Evolutionary conservation across 2,888 invertebrate genomes (phyloP), one percentile per base, ranked within the genome.

Genomic region (Linnaemya vulpina): DNA sequence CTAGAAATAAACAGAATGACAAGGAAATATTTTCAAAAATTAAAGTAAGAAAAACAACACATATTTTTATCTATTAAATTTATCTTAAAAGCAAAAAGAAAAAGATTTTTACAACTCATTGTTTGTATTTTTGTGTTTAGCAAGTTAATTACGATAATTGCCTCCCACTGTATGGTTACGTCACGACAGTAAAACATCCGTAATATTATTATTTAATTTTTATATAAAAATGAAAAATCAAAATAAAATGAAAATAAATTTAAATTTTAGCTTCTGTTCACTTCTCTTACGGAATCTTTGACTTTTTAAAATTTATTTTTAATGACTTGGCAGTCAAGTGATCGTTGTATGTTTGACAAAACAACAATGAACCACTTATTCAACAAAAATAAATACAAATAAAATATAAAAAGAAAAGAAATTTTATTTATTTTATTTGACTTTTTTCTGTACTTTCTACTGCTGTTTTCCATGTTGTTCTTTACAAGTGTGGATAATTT

Each of bases 401-500:
- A 43, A n/a, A 20, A 30, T 58, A n/a, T 25, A 17, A 17, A 35
- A 9, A 2, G 30, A 43, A 35, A 20, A 20, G 22, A 62, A 13
- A 40, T 40, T 40, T 40, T 40, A 40, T 40, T 40, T 30, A 30
- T 30, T n/a, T 30, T 30, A 49, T 8, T 22, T 65, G 30, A 4
- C n/a, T 49, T 35, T 58, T 60, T 8, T 30, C 7, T 74, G 58
- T 58, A 15, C 20, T 51, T 38, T 25, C 22, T 60, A 60, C 60
- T 51, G 55, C 51, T 71, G 76, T 71, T 67, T 71, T 65, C 38
- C 71, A 76, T 71, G 82, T 65, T 82, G 76, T 77, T 75, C 76
- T 71, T 76, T 76, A 76, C 62, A 65, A 82, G 76, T 76, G 76
- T 25, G 51, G 63, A 82, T 82, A 82, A 65, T 82, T 77, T 76